phyloP scores from a whole-genome alignment of 1,140 invertebrate genomes.

The Wasmannia auropunctata region DNA sequence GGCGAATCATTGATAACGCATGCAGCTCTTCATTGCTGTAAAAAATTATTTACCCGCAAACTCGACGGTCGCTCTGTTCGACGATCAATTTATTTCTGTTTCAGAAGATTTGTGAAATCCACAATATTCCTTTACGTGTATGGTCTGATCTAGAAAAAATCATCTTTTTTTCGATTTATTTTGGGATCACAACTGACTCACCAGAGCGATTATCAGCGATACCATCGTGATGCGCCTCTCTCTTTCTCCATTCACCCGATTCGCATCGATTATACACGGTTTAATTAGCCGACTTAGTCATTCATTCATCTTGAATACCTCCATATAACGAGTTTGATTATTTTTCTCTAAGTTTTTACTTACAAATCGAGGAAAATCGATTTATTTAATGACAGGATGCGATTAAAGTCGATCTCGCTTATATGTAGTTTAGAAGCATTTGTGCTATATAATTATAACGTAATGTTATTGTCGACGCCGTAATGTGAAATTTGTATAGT shows the following conservation, averaged over 20 bases:
- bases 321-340: background rate
- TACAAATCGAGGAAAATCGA: background rate
- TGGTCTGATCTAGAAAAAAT: background rate
- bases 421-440: background rate
- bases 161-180: constrained; percentile 8
- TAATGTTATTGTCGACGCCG: constrained; percentile 7
- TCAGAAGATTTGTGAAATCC: background rate
- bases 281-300: constrained; percentile 19
- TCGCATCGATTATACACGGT: background rate
- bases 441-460: background rate
- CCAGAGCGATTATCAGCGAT: background rate
- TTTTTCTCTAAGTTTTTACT: background rate
- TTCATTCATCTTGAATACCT: background rate
- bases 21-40: background rate
- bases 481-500: background rate
- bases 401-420: background rate
- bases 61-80: background rate
- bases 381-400: background rate
- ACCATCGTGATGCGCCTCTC: constrained; percentile 2
- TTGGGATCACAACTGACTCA: background rate
- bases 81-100: background rate
- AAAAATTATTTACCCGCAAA: background rate
- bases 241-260: background rate
- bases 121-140: background rate
- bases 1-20: background rate